A percentile compares a stretch with the other conserved stretches of the same genome.
Conservation (phyloP, 35 echinoderm and acorn worm genomes). For the Strongylocentrotus purpuratus region DNA sequence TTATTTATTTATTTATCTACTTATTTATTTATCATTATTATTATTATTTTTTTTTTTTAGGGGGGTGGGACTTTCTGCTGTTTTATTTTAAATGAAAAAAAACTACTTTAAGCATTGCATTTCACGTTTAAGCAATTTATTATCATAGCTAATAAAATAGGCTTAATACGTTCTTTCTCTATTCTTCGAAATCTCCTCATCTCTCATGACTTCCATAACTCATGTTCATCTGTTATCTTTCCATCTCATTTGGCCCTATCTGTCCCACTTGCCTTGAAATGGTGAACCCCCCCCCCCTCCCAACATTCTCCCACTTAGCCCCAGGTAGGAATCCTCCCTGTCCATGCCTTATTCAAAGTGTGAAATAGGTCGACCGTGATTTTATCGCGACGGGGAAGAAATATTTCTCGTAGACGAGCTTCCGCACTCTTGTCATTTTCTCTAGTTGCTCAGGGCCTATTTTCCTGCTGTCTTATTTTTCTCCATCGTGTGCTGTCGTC, state of each 20-base stretch:
- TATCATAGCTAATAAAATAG: no score
- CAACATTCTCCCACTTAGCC: neutral
- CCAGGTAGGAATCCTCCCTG: neutral
- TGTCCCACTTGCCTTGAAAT: neutral
- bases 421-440: neutral
- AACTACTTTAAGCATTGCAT: no score
- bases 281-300: neutral
- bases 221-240: neutral
- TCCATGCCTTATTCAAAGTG: neutral
- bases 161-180: no score
- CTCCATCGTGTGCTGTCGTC: neutral
- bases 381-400: neutral
- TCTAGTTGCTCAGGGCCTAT: neutral
- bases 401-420: neutral
- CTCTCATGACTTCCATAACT: neutral
- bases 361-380: constrained; percentile 16
- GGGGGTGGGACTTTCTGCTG: no score
- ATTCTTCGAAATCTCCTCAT: neutral
- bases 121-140: no score
- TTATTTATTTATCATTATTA: no score
- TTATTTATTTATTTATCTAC: no score
- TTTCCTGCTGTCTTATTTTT: constrained; percentile 4
- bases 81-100: no score
- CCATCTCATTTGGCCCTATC: neutral
- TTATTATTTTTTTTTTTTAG: no score